Base-by-base conservation (phyloP, 2,888 invertebrate genomes). In the Agrypnus murinus region DNA sequence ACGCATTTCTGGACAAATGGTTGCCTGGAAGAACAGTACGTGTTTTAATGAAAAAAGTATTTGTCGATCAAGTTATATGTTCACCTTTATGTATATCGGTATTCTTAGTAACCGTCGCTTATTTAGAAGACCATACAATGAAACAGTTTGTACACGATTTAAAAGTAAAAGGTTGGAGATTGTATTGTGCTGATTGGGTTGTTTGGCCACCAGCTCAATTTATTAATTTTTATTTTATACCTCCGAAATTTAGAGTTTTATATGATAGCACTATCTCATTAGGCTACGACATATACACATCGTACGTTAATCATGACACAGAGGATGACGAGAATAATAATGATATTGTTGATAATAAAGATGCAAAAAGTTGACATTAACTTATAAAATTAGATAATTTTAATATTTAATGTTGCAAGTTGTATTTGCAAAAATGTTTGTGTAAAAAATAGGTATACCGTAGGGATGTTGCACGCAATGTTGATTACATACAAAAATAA, bases 171-270 rank as follows among this genome's bases (percentile, higher is more conserved):
- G 94, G 93, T 15, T 90, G 90, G 87, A 90, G 87, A 75, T 86
- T 97, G 9, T 96, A 96, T 81, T 87, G 90, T 57, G 96, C 95
- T 0, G 97, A 98, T 83, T 97, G 96, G 94, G 82, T 94, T 5
- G 90, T 97, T 25, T 97, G 97, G 97, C 97, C 97, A 0, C 94
- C 95, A 5, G 96, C 96, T 0, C 97, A 98, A 84, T 87, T 95
- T 45, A 87, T 98, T n/a, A 98, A 97, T 84, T 98, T 98, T 86
- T 95, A 93, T 84, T 91, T 93, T 81, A 84, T 98, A 74, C 95
- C 97, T 8, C 90, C 92, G 7, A 91, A 88, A 78, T 97, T 90
- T 83, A 89, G 97, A 81, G 94, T 98, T 32, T 86, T 96, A 8
- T 98, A 95, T 86, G 96, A 96, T 82, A 96, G 94, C 82, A 88